phyloP scores from a whole-genome alignment of 2,797 vertebrate species.

The Cyclopterus lumpus region DNA sequence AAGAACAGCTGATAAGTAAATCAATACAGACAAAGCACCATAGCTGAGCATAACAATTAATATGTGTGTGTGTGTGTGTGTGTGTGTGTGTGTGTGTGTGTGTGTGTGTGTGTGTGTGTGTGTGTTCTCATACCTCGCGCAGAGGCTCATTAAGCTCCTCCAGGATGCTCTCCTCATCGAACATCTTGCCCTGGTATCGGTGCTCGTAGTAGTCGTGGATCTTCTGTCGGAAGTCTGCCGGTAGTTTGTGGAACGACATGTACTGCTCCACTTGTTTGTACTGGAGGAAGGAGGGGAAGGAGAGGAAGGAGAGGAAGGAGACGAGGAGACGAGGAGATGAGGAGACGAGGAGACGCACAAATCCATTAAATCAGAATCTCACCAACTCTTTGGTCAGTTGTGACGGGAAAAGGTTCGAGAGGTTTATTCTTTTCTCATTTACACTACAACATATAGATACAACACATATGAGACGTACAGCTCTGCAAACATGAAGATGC shows the following conservation, averaged over 20 bases:
- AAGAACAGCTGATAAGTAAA: not conserved
- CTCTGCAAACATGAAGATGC: slow-evolving; percentile 22
- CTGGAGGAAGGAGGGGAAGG: slow-evolving; percentile 70
- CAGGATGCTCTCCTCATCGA: slow-evolving; percentile 98
- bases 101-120: slow-evolving; percentile 18
- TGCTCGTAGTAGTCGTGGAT: slow-evolving; percentile 99
- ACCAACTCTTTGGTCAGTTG: slow-evolving; percentile 15
- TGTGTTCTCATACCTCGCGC: slow-evolving; percentile 86
- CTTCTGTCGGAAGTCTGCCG: slow-evolving; percentile 96
- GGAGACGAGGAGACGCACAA: slow-evolving; percentile 10
- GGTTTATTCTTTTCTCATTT: not conserved
- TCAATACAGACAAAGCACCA: not conserved
- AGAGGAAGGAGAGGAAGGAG: slow-evolving; percentile 6
- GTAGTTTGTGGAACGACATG: slow-evolving; percentile 99
- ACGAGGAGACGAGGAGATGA: slow-evolving; percentile 5
- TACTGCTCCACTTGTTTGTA: slow-evolving; percentile 99
- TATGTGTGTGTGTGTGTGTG: slow-evolving; percentile 6
- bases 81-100: slow-evolving; percentile 23
- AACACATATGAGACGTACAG: slow-evolving; percentile 6
- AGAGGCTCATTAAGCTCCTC: slow-evolving; percentile 96
- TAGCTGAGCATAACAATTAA: slow-evolving; percentile 9
- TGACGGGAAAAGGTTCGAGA: not conserved
- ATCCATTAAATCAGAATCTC: slow-evolving; percentile 11
- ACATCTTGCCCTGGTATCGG: slow-evolving; percentile 99
- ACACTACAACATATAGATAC: not conserved